These are phyloP conservation scores for Megamerina dolium DNA, from an alignment of 2,888 invertebrate species.

Conservation along the genomic window DNA sequence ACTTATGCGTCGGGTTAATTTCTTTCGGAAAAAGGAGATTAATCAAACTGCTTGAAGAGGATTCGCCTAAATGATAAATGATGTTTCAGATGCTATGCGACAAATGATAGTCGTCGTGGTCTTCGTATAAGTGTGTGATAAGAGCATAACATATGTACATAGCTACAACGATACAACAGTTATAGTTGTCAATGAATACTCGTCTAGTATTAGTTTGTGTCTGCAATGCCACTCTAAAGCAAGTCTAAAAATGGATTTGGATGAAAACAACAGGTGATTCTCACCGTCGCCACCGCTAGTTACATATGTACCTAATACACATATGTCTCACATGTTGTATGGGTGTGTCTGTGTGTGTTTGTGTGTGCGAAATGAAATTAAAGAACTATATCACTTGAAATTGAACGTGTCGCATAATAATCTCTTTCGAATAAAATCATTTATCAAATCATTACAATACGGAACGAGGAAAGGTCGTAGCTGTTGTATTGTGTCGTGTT, in stretches of 20 bases:
- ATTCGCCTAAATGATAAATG: conserved; percentile 44
- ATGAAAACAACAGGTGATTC: no score
- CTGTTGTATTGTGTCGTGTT: neutral
- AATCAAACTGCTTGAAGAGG: conserved; percentile 30
- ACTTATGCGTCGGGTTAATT: conserved; percentile 45
- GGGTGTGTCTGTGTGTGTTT: neutral
- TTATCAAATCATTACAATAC: conserved; percentile 6
- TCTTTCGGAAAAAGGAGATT: conserved; percentile 46
- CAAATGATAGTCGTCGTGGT: no score
- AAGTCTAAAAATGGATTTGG: no score
- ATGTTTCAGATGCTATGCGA: conserved; percentile 35
- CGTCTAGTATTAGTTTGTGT: no score
- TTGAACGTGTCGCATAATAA: neutral
- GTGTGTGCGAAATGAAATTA: conserved; percentile 2
- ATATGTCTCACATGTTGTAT: no score
- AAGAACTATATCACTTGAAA: conserved; percentile 4
- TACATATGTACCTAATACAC: neutral
- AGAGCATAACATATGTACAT: neutral
- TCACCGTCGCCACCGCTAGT: no score
- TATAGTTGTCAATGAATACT: no score
- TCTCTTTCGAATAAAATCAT: conserved; percentile 3
- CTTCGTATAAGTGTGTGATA: conserved; percentile 4
- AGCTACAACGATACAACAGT: no score
- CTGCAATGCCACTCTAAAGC: no score
- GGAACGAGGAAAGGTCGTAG: neutral